Base-by-base conservation (phyloP, 2,888 invertebrate genomes). In the Caenorhabditis parvicauda region DNA sequence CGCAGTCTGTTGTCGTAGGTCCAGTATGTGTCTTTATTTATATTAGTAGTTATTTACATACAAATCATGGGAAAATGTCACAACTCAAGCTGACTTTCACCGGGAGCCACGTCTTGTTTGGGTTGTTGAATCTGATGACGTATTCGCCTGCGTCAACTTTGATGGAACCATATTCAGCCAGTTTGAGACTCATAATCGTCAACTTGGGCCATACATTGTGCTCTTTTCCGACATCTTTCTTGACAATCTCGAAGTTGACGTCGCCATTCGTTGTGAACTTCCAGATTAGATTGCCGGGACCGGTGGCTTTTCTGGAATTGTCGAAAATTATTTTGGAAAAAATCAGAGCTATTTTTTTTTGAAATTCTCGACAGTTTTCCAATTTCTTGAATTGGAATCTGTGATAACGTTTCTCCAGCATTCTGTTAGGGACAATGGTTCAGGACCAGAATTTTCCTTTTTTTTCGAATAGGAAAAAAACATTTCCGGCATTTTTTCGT, bases 191-290 rank as follows among this genome's bases (percentile, higher is more conserved):
- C 4, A 72, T 69, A 12, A 76, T 49, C 7, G 72, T 73, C 38
- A 76, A 62, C 48, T 65, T 63, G n/a, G 77, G 77, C 75, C 72
- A 75, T 35, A 76, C 68, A 21, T 55, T 43, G 17, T 63, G 53
- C 50, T 71, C 68, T 42, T 74, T 64, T 28, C 65, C 69, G 6
- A 56, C 54, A 24, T 66, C 69, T 25, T 54, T 38, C 21, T 54
- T 54, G 12, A 72, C 62, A 27, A 77, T 72, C 50, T 76, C 76
- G 55, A 77, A 78, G 24, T 68, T 58, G 44, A 76, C 28, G 53
- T 77, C 77, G n/a, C 72, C 68, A 41, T 67, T 69, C 14, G 70
- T 46, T 25, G 73, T 73, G 60, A 75, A 77, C 54, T 60, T 64
- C 76, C 76, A 76, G 41, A 74, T 43, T 24, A 76, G 64, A 38